Evolutionary conservation across 2,888 invertebrate species (phyloP).

Genomic region (Drosophila histrio): DNA sequence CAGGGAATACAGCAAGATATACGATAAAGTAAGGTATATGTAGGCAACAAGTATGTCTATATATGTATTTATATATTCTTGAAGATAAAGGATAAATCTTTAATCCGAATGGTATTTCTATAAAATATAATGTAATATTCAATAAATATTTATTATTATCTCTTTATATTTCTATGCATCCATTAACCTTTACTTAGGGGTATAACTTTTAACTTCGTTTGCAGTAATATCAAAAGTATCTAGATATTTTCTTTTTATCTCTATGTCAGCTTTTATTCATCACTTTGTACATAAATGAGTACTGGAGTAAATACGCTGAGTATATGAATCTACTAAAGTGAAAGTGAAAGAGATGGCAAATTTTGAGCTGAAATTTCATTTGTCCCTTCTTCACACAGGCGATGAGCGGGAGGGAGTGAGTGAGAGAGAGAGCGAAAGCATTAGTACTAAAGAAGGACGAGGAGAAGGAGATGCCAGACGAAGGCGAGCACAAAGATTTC

Average conservation of each 20-base stretch:
- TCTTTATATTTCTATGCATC: too few relatives aligned
- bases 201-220: too few relatives aligned
- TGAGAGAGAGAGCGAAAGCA: neutral
- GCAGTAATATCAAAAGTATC: neutral
- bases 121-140: too few relatives aligned
- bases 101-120: too few relatives aligned
- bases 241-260: neutral
- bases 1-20: too few relatives aligned
- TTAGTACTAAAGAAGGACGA: neutral
- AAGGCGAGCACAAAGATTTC: conserved; percentile 11
- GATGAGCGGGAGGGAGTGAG: neutral
- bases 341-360: conserved; percentile 61
- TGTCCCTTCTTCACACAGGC: conserved; percentile 49
- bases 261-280: neutral
- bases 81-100: too few relatives aligned
- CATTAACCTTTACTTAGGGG: too few relatives aligned
- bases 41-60: too few relatives aligned
- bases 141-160: too few relatives aligned
- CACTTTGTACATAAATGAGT: neutral
- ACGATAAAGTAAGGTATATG: too few relatives aligned
- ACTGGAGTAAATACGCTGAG: conserved; percentile 2
- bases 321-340: conserved; percentile 51
- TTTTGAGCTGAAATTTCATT: conserved; percentile 69
- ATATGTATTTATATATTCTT: too few relatives aligned
- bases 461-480: conserved; percentile 11